Percentiles rank a stretch among this genome's conserved stretches.
Evolutionary conservation across 1,140 invertebrate species (phyloP).

Genomic region (Triops cancriformis): DNA sequence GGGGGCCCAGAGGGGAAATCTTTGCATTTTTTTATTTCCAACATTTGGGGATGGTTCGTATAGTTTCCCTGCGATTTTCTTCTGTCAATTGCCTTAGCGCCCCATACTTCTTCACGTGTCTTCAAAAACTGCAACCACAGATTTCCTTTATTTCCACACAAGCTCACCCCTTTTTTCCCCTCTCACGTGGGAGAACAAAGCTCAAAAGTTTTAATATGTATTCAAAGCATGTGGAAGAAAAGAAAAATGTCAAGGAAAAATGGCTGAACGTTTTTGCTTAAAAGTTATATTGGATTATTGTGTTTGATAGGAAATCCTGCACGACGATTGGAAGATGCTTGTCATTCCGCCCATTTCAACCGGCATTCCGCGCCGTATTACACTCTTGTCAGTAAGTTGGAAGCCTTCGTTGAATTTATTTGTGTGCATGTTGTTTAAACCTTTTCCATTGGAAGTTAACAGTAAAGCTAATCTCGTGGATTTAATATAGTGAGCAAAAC

Average conservation of each 20-base stretch:
- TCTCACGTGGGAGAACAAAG: neutral
- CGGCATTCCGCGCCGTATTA: conserved; percentile 7
- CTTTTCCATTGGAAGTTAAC: neutral
- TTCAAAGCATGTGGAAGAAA: neutral
- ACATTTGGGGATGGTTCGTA: neutral
- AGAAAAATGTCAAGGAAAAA: too few relatives aligned
- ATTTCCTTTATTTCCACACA: too few relatives aligned
- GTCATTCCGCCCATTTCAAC: neutral
- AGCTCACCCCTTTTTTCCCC: neutral
- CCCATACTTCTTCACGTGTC: neutral
- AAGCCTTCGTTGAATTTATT: neutral
- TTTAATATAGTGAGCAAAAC: too few relatives aligned
- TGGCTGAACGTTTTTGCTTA: neutral
- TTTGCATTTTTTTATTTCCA: neutral
- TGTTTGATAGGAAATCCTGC: conserved; percentile 9
- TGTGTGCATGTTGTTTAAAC: neutral
- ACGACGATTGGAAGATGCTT: neutral
- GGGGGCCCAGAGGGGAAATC: neutral
- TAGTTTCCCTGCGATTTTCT: neutral
- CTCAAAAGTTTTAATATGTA: neutral
- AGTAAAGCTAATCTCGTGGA: too few relatives aligned
- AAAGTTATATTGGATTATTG: neutral
- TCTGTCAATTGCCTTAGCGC: neutral
- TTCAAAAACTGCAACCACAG: neutral
- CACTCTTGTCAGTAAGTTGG: neutral